These are phyloP conservation scores for Arenaria interpres DNA, from an alignment of 2,113 vertebrate genomes.

Conservation along the genomic window DNA sequence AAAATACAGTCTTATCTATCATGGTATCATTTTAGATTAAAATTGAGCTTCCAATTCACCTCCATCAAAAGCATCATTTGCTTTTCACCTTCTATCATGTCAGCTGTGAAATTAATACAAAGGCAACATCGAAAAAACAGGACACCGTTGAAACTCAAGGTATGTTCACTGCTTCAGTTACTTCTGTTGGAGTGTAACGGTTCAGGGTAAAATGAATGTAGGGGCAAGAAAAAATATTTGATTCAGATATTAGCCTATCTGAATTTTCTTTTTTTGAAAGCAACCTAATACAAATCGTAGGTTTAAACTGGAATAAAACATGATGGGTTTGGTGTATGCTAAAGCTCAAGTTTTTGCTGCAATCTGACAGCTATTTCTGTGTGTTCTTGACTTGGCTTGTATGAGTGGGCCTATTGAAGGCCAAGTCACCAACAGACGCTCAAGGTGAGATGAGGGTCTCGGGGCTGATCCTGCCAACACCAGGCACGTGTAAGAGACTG, in stretches of 20 bases:
- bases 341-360: neutral
- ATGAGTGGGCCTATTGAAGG: neutral
- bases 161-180: slow-evolving; percentile 65
- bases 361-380: neutral
- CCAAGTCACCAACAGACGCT: neutral
- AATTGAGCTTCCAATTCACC: slow-evolving; percentile 92
- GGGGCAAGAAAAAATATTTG: neutral
- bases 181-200: neutral
- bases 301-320: neutral
- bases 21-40: slow-evolving; percentile 85
- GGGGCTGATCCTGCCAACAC: neutral
- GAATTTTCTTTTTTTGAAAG: neutral
- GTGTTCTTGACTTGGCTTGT: neutral
- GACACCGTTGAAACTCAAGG: slow-evolving; percentile 91
- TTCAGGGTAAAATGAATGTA: neutral
- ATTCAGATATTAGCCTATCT: neutral
- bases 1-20: slow-evolving; percentile 49
- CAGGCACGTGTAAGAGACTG: neutral
- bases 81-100: slow-evolving; percentile 97
- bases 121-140: slow-evolving; percentile 90
- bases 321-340: neutral
- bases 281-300: neutral
- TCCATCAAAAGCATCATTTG: slow-evolving; percentile 95
- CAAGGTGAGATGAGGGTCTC: neutral
- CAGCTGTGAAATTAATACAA: slow-evolving; percentile 95